Percentiles rank a stretch among this genome's conserved stretches.
phyloP scores from a whole-genome alignment of 2,888 invertebrate genomes.

The Branchipolynoe longqiensis region DNA sequence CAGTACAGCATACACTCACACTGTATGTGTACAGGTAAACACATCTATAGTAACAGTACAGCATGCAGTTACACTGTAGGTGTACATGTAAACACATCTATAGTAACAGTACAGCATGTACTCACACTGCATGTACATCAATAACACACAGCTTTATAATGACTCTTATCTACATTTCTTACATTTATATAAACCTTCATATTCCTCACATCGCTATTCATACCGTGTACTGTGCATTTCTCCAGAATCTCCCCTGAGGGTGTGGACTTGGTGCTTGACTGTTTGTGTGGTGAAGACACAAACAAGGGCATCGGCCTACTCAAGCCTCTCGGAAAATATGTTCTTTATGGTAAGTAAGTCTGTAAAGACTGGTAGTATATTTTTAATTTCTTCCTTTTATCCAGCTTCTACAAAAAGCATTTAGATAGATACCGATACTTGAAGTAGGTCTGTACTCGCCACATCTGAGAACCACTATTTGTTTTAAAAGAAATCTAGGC shows the following conservation, averaged over 20 bases:
- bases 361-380: neutral
- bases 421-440: too few species aligned
- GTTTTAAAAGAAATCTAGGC: too few species aligned
- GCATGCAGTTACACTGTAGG: too few species aligned
- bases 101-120: too few species aligned
- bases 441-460: too few species aligned
- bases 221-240: slow-evolving; percentile 10
- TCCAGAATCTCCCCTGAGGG: slow-evolving; percentile 83
- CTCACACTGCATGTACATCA: too few species aligned
- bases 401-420: neutral
- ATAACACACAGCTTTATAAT: neutral
- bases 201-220: neutral
- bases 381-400: neutral
- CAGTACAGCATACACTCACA: too few species aligned
- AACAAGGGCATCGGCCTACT: slow-evolving; percentile 91
- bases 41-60: too few species aligned
- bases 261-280: slow-evolving; percentile 93
- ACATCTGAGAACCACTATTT: too few species aligned
- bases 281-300: slow-evolving; percentile 93
- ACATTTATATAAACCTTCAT: neutral
- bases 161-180: neutral
- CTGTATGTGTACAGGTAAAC: too few species aligned
- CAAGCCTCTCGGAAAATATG: slow-evolving; percentile 93
- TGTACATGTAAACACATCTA: too few species aligned
- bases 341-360: slow-evolving; percentile 87